Conservation (phyloP, 2,113 vertebrate species). For the Canis aureus region DNA sequence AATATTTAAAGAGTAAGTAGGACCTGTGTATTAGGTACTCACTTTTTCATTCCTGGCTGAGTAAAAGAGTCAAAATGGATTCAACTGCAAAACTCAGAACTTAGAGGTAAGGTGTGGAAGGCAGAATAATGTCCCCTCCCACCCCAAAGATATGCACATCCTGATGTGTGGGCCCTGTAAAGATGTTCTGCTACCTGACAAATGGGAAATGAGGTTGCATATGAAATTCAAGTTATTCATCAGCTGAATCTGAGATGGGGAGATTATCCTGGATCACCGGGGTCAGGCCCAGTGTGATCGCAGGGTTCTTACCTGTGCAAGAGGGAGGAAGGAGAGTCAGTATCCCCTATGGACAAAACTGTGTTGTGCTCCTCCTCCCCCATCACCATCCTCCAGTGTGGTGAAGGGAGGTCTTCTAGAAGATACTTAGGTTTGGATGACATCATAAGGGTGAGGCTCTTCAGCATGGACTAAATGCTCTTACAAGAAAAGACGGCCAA, state of each 20-base stretch:
- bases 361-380: neutral
- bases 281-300: fast-evolving
- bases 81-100: neutral
- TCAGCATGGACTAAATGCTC: neutral
- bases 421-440: neutral
- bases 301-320: neutral
- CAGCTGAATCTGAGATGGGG: neutral
- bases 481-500: neutral
- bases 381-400: neutral
- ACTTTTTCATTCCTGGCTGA: neutral
- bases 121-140: neutral
- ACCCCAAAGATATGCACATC: neutral
- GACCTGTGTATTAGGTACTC: neutral
- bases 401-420: too few species aligned
- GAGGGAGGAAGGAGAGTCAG: neutral
- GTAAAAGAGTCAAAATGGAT: neutral
- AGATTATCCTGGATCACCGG: neutral
- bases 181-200: neutral
- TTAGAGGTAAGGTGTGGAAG: neutral
- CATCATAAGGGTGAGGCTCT: neutral
- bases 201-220: neutral
- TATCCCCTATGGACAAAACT: neutral
- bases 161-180: neutral
- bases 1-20: neutral
- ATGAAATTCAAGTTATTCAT: neutral